A percentile compares a stretch with the other conserved stretches of the same genome.
Evolutionary conservation across 2,888 invertebrate genomes (phyloP).

Genomic region (Lepetodrilus schrolli): DNA sequence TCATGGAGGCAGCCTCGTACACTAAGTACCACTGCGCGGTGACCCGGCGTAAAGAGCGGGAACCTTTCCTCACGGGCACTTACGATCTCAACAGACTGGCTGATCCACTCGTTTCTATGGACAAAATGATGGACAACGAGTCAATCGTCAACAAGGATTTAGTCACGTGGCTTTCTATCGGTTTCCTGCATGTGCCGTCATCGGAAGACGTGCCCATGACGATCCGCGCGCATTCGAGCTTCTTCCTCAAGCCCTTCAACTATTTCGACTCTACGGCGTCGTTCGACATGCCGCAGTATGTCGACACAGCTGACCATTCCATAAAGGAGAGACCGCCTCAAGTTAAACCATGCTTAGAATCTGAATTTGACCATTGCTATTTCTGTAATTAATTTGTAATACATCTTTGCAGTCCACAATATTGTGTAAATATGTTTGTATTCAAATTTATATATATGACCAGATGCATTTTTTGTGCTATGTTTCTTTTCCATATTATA

Average conservation of each 20-base stretch:
- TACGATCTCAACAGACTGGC: conserved; percentile 46
- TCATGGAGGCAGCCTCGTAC: conserved; percentile 47
- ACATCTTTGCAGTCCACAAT: no score
- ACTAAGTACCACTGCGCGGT: conserved; percentile 52
- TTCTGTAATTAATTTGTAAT: conserved; percentile 5
- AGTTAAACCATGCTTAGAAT: conserved; percentile 39
- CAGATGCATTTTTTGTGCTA: no score
- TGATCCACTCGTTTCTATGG: conserved; percentile 41
- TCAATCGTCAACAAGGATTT: conserved; percentile 50
- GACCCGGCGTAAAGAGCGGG: conserved; percentile 49
- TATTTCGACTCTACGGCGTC: conserved; percentile 54
- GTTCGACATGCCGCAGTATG: conserved; percentile 53
- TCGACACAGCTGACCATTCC: conserved; percentile 36
- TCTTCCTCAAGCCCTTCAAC: conserved; percentile 52
- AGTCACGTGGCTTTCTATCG: conserved; percentile 54
- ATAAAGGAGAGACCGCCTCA: conserved; percentile 39
- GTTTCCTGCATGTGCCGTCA: conserved; percentile 56
- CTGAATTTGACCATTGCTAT: conserved; percentile 2
- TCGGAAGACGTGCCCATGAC: conserved; percentile 60
- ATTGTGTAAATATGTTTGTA: no score
- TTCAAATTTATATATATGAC: no score
- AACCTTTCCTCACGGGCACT: conserved; percentile 42
- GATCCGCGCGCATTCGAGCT: conserved; percentile 48
- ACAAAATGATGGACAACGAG: conserved; percentile 46
- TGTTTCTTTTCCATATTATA: no score